Evolutionary conservation across 1,140 invertebrate genomes (phyloP).

Genomic region (Parasteatoda tepidariorum): DNA sequence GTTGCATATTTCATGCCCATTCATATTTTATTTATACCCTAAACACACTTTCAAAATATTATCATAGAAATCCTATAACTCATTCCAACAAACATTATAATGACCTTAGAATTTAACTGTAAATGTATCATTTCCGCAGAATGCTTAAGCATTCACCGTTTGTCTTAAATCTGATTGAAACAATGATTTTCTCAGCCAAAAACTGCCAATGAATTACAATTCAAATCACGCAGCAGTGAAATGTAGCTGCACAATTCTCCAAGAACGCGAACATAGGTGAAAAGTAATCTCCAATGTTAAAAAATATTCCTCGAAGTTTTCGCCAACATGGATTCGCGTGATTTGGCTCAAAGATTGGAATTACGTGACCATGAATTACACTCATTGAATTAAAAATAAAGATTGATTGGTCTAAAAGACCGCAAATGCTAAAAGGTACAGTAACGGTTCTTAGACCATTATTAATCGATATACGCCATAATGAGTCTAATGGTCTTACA

Average conservation of each 20-base stretch:
- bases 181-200: too few relatives aligned
- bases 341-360: not conserved
- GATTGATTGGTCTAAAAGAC: not conserved
- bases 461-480: not conserved
- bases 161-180: too few relatives aligned
- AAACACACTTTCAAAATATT: too few relatives aligned
- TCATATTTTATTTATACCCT: too few relatives aligned
- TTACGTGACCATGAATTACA: not conserved
- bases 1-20: too few relatives aligned
- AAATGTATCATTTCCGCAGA: too few relatives aligned
- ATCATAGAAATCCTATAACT: too few relatives aligned
- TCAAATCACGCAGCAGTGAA: not conserved
- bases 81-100: too few relatives aligned
- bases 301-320: not conserved
- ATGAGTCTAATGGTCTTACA: too few relatives aligned
- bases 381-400: not conserved
- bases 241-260: not conserved
- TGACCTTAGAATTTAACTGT: too few relatives aligned
- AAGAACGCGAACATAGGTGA: not conserved
- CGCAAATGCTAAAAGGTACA: not conserved
- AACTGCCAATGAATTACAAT: too few relatives aligned
- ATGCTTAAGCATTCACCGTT: too few relatives aligned
- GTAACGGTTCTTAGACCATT: not conserved
- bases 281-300: not conserved
- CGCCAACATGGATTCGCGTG: not conserved